A percentile compares a stretch with the other conserved stretches of the same genome.
phyloP scores from a whole-genome alignment of 2,888 invertebrate species.

The Acanthoscelides obtectus region DNA sequence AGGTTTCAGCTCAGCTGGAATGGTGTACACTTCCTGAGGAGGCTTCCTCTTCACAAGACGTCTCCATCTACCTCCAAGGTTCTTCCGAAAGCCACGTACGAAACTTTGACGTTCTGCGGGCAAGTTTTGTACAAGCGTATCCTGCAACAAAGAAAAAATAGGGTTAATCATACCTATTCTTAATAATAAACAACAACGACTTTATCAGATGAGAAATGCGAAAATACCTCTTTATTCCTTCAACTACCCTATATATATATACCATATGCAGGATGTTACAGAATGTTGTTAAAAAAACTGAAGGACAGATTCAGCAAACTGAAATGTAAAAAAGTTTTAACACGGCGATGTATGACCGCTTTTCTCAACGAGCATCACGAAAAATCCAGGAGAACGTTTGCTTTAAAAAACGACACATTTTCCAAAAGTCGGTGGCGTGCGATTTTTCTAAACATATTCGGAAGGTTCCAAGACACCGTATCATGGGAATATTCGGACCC shows the following conservation, averaged over 20 bases:
- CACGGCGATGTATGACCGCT: not conserved
- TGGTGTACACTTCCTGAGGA: constrained; percentile 74
- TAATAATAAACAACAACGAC: too few species aligned
- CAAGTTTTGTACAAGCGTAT: constrained; percentile 69
- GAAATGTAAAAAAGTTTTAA: not conserved
- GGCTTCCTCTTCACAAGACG: constrained; percentile 81
- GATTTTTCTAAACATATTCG: too few species aligned
- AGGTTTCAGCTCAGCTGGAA: constrained; percentile 81
- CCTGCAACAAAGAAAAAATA: constrained; percentile 57
- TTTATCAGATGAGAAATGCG: too few species aligned
- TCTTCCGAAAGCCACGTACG: constrained; percentile 76
- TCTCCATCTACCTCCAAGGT: constrained; percentile 81
- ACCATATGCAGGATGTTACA: too few species aligned
- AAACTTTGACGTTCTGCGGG: constrained; percentile 67
- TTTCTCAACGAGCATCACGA: not conserved
- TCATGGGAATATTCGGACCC: too few species aligned
- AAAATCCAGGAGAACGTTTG: too few species aligned
- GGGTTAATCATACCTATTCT: not conserved
- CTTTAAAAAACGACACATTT: too few species aligned
- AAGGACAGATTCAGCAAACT: not conserved
- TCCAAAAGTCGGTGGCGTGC: too few species aligned
- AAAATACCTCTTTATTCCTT: too few species aligned
- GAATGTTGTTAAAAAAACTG: too few species aligned
- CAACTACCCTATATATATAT: too few species aligned
- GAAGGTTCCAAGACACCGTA: too few species aligned